Evolutionary conservation across 2,888 invertebrate species (phyloP).

Genomic region (Lycocerus yunnanus): DNA sequence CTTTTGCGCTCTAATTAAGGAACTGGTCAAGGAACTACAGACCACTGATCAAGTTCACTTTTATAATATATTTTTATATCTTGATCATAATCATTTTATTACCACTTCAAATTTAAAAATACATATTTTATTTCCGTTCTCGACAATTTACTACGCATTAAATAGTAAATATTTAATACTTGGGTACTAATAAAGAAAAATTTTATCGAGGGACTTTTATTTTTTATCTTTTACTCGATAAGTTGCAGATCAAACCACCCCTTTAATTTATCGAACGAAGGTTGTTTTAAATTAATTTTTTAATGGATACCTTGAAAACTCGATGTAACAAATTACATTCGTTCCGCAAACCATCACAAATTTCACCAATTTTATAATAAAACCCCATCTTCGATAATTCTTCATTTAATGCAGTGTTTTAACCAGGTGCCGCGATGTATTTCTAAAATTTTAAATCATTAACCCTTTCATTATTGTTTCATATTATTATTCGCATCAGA

Average conservation of each 20-base stretch:
- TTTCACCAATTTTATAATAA: neutral
- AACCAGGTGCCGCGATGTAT: neutral
- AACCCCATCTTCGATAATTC: neutral
- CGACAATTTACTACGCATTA: neutral
- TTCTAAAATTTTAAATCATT: slow-evolving; percentile 6
- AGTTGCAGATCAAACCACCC: neutral
- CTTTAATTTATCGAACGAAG: neutral
- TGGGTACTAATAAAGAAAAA: neutral
- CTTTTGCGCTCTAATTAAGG: neutral
- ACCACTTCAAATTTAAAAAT: neutral
- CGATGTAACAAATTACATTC: neutral
- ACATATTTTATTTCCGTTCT: neutral
- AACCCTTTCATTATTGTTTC: neutral
- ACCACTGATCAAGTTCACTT: neutral
- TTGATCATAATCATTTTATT: neutral
- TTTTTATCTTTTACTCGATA: neutral
- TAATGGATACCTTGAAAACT: neutral
- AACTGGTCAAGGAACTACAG: neutral
- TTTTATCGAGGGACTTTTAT: neutral
- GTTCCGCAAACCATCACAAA: neutral
- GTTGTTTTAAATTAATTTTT: neutral
- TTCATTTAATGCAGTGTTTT: neutral
- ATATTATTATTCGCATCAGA: slow-evolving; percentile 8
- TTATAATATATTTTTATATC: neutral
- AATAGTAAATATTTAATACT: neutral